phyloP scores from a whole-genome alignment of 92 coral and sea anemone species.

The Heteractis magnifica region DNA sequence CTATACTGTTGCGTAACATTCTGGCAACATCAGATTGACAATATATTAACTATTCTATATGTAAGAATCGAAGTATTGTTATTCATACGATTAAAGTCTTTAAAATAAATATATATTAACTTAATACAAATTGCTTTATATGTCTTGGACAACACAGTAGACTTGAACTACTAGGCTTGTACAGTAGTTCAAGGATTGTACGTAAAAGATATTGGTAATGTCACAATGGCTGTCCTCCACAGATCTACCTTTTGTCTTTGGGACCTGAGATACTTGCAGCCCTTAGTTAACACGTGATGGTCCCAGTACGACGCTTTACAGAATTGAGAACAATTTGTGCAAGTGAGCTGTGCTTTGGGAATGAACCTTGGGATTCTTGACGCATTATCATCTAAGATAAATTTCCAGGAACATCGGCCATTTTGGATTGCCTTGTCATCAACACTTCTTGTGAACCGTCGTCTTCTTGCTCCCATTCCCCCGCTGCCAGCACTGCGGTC shows the following conservation, averaged over 20 bases:
- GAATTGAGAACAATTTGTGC: constrained; percentile 24
- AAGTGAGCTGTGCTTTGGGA: constrained; percentile 48
- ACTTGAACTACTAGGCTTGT: neutral
- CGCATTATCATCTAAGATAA: constrained; percentile 34
- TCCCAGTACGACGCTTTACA: constrained; percentile 41
- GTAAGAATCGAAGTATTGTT: no score
- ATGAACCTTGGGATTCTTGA: constrained; percentile 40
- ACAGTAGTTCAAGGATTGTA: neutral
- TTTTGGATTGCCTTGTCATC: neutral
- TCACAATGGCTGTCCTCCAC: neutral
- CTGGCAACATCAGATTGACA: no score
- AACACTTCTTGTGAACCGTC: neutral
- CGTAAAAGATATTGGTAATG: neutral
- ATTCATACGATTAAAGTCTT: no score
- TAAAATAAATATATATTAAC: neutral
- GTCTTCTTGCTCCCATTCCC: neutral
- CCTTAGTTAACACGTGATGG: constrained; percentile 40
- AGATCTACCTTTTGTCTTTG: neutral
- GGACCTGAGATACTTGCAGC: constrained; percentile 16
- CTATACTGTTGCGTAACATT: no score
- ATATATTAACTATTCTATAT: no score
- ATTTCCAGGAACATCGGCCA: constrained; percentile 51
- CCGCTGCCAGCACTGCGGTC: neutral
- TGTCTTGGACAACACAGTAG: neutral
- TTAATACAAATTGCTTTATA: neutral